phyloP scores from a whole-genome alignment of 2,113 vertebrate genomes.

The Cromileptes altivelis region DNA sequence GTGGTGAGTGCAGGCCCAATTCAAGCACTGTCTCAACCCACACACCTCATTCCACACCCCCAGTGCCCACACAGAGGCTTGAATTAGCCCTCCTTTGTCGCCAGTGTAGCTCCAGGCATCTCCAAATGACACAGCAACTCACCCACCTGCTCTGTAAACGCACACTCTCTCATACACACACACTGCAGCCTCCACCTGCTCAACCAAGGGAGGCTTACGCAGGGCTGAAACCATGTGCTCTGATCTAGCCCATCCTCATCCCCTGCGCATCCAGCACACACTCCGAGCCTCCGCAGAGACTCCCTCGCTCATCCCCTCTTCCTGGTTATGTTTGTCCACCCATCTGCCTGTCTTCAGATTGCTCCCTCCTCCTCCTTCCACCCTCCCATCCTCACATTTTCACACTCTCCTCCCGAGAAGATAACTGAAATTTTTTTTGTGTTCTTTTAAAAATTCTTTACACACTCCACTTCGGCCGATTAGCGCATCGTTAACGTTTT shows the following conservation, averaged over 20 bases:
- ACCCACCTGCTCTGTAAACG: conserved; percentile 41
- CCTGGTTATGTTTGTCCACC: conserved; percentile 46
- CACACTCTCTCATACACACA: conserved; percentile 26
- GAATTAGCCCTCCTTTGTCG: conserved; percentile 23
- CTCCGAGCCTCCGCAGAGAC: conserved; percentile 41
- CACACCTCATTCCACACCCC: not conserved
- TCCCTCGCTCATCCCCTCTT: conserved; percentile 29
- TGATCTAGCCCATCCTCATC: conserved; percentile 45
- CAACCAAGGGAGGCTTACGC: conserved; percentile 62
- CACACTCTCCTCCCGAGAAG: conserved; percentile 13
- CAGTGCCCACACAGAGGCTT: not conserved
- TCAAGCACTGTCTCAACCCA: not conserved
- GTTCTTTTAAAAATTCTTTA: conserved; percentile 13
- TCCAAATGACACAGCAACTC: conserved; percentile 56
- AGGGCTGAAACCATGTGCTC: conserved; percentile 48
- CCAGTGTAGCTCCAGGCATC: conserved; percentile 33
- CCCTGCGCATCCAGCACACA: conserved; percentile 37
- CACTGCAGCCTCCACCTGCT: conserved; percentile 57
- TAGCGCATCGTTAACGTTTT: conserved; percentile 49
- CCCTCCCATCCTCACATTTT: conserved; percentile 1
- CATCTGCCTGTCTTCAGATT: conserved; percentile 56
- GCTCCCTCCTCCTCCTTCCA: conserved; percentile 3
- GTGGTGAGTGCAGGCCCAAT: not conserved
- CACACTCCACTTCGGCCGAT: conserved; percentile 43
- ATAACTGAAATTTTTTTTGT: not conserved